These are phyloP conservation scores for Semicossyphus pulcher DNA, from an alignment of 2,113 vertebrate genomes.

Conservation along the genomic window DNA sequence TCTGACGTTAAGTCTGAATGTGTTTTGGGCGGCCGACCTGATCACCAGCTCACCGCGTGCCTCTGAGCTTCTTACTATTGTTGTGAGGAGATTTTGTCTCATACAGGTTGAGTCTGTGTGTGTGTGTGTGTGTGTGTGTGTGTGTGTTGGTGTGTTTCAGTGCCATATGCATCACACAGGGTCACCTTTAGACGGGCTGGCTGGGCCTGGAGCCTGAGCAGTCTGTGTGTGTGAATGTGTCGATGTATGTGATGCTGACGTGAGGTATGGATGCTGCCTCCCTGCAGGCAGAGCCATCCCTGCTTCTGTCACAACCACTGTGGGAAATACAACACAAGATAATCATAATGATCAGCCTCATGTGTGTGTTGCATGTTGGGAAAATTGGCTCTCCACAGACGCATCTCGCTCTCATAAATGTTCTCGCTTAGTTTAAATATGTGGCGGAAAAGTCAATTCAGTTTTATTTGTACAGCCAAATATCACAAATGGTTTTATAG, in stretches of 20 bases:
- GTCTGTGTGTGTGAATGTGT: conserved; percentile 2
- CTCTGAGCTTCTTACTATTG: too few species aligned
- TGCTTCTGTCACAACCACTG: conserved; percentile 20
- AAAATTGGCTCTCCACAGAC: too few species aligned
- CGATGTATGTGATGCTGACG: neutral
- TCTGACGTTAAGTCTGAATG: too few species aligned
- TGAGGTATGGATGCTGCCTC: neutral
- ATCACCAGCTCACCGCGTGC: too few species aligned
- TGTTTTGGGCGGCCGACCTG: too few species aligned
- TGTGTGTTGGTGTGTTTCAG: neutral
- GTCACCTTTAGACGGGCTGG: conserved; percentile 13
- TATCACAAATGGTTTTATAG: too few species aligned
- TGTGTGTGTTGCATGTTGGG: too few species aligned
- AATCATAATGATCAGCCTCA: neutral
- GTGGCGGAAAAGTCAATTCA: too few species aligned
- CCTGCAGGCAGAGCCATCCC: conserved; percentile 9
- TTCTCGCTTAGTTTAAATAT: too few species aligned
- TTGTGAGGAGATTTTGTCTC: too few species aligned
- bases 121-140: neutral
- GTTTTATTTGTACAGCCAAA: too few species aligned
- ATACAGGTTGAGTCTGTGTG: neutral
- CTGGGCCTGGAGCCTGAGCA: neutral
- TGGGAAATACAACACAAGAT: neutral
- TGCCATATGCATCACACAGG: neutral
- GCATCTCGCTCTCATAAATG: too few species aligned